Percentiles rank a stretch among this genome's conserved stretches.
Evolutionary conservation across 2,113 vertebrate genomes (phyloP).

Genomic region (Oncorhynchus nerka): DNA sequence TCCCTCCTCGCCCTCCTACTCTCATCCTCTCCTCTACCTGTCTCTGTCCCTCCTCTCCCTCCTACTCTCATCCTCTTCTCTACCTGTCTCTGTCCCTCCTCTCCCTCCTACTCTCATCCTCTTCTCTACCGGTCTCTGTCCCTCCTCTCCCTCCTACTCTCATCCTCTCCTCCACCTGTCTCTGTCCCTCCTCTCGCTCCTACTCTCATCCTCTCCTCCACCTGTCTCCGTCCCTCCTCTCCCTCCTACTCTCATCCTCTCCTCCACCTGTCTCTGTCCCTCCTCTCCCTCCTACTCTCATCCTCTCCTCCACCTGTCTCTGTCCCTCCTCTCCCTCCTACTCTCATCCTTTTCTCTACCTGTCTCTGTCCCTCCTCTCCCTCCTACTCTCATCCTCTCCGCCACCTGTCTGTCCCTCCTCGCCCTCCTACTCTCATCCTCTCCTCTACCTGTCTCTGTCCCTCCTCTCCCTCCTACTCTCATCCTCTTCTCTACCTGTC

Average conservation of each 20-base stretch:
- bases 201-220: too few relatives aligned
- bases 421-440: conserved; percentile 26
- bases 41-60: conserved; percentile 27
- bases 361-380: not conserved
- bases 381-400: conserved; percentile 33
- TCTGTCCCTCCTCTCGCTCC: too few relatives aligned
- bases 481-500: too few relatives aligned
- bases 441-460: conserved; percentile 18
- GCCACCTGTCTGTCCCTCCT: conserved; percentile 43
- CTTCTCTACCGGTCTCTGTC: too few relatives aligned
- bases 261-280: too few relatives aligned
- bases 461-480: conserved; percentile 32
- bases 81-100: conserved; percentile 29
- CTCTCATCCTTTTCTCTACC: conserved; percentile 2
- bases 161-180: too few relatives aligned
- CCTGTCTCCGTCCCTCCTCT: too few relatives aligned
- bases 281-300: too few relatives aligned
- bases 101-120: too few relatives aligned
- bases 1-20: conserved; percentile 9
- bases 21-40: conserved; percentile 45
- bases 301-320: too few relatives aligned
- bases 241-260: too few relatives aligned
- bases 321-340: not conserved
- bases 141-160: too few relatives aligned
- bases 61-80: conserved; percentile 23